These are phyloP conservation scores for Rattus rattus DNA, from an alignment of 2,113 vertebrate species.

Conservation along the genomic window DNA sequence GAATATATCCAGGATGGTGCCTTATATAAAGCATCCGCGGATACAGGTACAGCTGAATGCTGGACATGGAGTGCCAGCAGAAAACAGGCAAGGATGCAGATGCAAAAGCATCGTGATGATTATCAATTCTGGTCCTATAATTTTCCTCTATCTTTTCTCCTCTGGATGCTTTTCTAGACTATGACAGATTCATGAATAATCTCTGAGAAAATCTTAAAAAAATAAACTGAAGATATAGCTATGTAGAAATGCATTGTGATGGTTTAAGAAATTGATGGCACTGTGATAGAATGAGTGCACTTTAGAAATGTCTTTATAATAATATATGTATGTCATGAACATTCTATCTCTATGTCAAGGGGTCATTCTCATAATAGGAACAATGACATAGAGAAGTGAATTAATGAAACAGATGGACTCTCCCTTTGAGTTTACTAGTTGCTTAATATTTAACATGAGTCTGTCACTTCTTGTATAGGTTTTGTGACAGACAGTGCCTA, in stretches of 20 bases:
- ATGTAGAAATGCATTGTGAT: not conserved
- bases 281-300: not conserved
- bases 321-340: not conserved
- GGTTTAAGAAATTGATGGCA: too few species aligned
- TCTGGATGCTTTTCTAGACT: not conserved
- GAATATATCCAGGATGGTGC: not conserved
- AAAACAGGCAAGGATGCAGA: not conserved
- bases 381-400: not conserved
- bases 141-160: not conserved
- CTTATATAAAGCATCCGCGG: too few species aligned
- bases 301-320: not conserved
- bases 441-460: not conserved
- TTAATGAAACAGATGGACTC: not conserved
- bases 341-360: not conserved
- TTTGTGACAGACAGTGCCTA: too few species aligned
- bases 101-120: not conserved
- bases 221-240: not conserved
- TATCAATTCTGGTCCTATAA: not conserved
- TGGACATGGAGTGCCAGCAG: not conserved
- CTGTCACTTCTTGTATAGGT: not conserved
- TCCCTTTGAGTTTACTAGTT: not conserved
- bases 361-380: not conserved
- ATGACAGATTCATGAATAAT: not conserved
- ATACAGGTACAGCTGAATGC: not conserved
- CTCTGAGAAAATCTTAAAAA: not conserved